These are phyloP conservation scores for Parapristionchus giblindavisi DNA, from an alignment of 2,888 invertebrate species.

Conservation along the genomic window DNA sequence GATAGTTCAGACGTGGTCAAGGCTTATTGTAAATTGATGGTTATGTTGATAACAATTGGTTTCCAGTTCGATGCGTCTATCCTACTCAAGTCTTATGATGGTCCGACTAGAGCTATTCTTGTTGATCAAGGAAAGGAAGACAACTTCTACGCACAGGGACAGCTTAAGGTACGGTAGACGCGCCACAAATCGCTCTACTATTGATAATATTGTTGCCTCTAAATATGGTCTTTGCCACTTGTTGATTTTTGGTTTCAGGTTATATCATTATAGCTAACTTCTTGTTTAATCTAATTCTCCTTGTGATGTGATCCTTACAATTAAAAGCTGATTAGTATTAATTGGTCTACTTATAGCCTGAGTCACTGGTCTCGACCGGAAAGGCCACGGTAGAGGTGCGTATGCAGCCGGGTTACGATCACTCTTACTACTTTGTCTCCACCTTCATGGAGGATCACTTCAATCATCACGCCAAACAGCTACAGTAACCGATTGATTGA, in stretches of 20 bases:
- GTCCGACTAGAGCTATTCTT: slow-evolving; percentile 83
- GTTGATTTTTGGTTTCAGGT: no score
- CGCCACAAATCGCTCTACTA: no score
- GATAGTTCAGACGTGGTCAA: background rate
- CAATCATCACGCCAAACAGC: slow-evolving; percentile 78
- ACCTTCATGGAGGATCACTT: slow-evolving; percentile 92
- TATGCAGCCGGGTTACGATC: slow-evolving; percentile 83
- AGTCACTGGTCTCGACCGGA: slow-evolving; percentile 43
- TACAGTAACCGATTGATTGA: no score
- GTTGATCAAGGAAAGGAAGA: slow-evolving; percentile 76
- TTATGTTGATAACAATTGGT: background rate
- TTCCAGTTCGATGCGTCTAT: slow-evolving; percentile 87
- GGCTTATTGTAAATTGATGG: no score
- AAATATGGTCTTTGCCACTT: no score
- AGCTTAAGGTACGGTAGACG: slow-evolving; percentile 25
- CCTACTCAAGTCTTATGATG: slow-evolving; percentile 83
- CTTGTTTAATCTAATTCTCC: no score
- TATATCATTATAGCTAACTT: no score
- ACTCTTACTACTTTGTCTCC: slow-evolving; percentile 91
- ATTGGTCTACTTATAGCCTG: slow-evolving; percentile 48
- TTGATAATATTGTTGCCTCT: no score
- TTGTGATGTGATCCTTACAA: no score
- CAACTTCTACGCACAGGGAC: slow-evolving; percentile 41
- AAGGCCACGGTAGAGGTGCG: slow-evolving; percentile 41
- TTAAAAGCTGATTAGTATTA: no score